Conservation (phyloP, 1,140 invertebrate genomes). For the Teleogryllus occipitalis region DNA sequence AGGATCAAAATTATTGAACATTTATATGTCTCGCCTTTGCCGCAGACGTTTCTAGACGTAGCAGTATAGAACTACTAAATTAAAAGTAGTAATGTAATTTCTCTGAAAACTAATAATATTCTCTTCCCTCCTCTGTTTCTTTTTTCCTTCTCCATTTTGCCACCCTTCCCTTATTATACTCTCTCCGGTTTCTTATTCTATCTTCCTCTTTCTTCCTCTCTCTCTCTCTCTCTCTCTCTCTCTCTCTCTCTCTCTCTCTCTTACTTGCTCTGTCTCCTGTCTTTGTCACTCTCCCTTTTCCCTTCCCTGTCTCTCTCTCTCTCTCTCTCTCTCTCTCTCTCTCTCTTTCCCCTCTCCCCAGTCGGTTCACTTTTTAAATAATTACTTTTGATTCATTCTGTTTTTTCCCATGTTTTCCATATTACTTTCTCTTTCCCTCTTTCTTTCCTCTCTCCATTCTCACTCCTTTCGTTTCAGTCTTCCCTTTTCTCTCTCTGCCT, state of each 20-base stretch:
- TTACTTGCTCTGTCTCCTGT: neutral
- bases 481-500: neutral
- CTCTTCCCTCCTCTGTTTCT: neutral
- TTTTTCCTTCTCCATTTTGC: neutral
- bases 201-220: neutral
- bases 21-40: no score
- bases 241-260: neutral
- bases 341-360: neutral
- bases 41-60: no score
- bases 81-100: no score
- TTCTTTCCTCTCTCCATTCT: constrained; percentile 7
- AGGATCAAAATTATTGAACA: no score
- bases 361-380: neutral
- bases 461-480: neutral
- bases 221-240: neutral
- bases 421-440: neutral
- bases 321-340: neutral
- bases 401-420: neutral
- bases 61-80: no score
- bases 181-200: neutral
- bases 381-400: neutral
- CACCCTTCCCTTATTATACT: neutral
- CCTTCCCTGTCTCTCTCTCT: neutral
- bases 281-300: neutral
- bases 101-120: no score